These are phyloP conservation scores for Meles meles DNA, from an alignment of 2,113 vertebrate genomes.

Conservation along the genomic window DNA sequence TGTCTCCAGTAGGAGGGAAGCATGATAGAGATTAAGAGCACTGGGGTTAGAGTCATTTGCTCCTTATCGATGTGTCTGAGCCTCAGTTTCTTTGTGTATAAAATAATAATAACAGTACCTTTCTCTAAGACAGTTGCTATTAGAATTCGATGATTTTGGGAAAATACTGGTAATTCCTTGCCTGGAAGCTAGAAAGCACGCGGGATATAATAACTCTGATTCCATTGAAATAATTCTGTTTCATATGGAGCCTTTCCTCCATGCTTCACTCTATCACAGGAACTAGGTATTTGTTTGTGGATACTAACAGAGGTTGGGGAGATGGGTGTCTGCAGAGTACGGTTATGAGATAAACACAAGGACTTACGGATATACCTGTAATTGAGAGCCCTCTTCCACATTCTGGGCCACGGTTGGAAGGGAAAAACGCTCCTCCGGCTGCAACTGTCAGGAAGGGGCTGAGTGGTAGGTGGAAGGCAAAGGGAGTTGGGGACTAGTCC, in stretches of 20 bases:
- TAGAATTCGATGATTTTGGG: slow-evolving; percentile 2
- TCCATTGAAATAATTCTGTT: not conserved
- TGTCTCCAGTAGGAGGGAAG: not conserved
- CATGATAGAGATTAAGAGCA: not conserved
- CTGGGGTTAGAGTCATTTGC: not conserved
- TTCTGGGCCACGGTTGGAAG: not conserved
- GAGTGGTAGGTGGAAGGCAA: not conserved
- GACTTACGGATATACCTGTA: not conserved
- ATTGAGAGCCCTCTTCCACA: not conserved
- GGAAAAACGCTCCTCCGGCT: not conserved
- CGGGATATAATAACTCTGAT: not conserved
- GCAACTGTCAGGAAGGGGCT: not conserved
- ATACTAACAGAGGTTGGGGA: not conserved
- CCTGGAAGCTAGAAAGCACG: not conserved
- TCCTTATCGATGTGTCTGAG: not conserved
- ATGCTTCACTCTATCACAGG: not conserved
- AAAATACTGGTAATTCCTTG: not conserved
- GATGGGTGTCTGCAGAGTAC: not conserved
- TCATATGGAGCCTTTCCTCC: not conserved
- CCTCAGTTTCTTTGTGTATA: not conserved
- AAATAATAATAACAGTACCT: not conserved
- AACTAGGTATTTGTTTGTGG: not conserved
- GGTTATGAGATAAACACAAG: not conserved
- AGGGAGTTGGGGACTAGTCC: not conserved
- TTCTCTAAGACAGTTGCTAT: not conserved